phyloP scores from a whole-genome alignment of 2,113 vertebrate genomes.

The Caloenas nicobarica region DNA sequence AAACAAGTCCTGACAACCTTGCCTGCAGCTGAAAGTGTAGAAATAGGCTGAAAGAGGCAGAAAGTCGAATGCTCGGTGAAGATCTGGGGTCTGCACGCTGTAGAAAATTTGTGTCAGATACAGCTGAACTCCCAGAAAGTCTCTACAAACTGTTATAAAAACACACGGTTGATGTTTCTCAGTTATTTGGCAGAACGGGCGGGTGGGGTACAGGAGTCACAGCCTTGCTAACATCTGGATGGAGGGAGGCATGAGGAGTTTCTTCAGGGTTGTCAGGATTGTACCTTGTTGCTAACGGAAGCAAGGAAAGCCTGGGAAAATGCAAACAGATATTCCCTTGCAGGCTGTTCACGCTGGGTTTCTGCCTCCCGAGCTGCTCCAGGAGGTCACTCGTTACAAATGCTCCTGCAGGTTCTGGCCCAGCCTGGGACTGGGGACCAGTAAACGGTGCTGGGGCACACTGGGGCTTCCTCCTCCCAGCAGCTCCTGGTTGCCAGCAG shows the following conservation, averaged over 20 bases:
- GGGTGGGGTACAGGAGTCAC: not conserved
- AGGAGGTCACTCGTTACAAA: not conserved
- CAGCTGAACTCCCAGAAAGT: not conserved
- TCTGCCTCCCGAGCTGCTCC: not conserved
- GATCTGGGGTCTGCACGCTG: not conserved
- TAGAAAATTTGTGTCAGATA: not conserved
- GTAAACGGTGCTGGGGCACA: rapidly evolving
- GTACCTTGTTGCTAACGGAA: not conserved
- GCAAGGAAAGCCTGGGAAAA: not conserved
- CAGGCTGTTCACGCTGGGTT: rapidly evolving
- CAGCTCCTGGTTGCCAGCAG: not conserved
- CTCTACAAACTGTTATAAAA: not conserved
- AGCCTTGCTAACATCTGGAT: not conserved
- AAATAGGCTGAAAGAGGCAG: not conserved
- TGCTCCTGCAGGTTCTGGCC: rapidly evolving
- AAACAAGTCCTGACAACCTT: not conserved
- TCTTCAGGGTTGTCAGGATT: not conserved
- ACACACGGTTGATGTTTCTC: not conserved
- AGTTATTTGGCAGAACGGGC: not conserved
- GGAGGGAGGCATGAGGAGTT: not conserved
- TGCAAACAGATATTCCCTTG: not conserved
- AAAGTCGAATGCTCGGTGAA: not conserved
- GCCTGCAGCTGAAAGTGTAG: not conserved
- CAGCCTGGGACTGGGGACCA: not conserved
- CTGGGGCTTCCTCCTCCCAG: not conserved